Evolutionary conservation across 2,888 invertebrate genomes (phyloP).

Genomic region (Tridacna gigas): DNA sequence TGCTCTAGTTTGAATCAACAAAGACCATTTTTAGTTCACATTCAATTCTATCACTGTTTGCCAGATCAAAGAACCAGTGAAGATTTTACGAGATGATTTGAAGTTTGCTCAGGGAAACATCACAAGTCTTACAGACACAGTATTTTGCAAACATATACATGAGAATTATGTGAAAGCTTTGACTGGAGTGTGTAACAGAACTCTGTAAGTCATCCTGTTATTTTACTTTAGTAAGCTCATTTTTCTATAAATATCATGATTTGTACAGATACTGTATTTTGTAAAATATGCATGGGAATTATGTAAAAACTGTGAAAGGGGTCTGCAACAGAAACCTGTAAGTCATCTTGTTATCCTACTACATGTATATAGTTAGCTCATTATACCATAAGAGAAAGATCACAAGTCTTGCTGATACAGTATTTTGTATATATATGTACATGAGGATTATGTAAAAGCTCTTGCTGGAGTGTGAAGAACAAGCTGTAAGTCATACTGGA

Average conservation of each 20-base stretch:
- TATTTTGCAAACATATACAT: conserved; percentile 94
- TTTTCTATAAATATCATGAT: conserved; percentile 87
- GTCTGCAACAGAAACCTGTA: conserved; percentile 93
- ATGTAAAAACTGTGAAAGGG: conserved; percentile 91
- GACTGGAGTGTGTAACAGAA: conserved; percentile 92
- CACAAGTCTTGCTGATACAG: too few species aligned
- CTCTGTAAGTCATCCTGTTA: conserved; percentile 87
- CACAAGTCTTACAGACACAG: conserved; percentile 91
- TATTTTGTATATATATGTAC: too few species aligned
- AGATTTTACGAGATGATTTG: conserved; percentile 64
- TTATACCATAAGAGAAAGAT: too few species aligned
- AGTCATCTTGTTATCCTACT: conserved; percentile 73
- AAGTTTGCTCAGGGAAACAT: conserved; percentile 70
- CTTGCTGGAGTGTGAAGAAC: too few species aligned
- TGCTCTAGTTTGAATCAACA: too few species aligned
- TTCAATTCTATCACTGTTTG: conserved; percentile 9
- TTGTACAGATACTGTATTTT: conserved; percentile 93
- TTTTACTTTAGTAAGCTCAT: too few species aligned
- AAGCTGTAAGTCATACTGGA: too few species aligned
- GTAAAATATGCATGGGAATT: conserved; percentile 93
- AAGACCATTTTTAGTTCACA: too few species aligned
- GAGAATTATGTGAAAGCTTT: conserved; percentile 93
- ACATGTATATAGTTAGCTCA: too few species aligned
- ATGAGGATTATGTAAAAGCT: too few species aligned
- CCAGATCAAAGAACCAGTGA: conserved; percentile 70